Percentiles rank a stretch among this genome's conserved stretches.
Conservation (phyloP, 2,113 vertebrate species). For the Dipodomys ordii region DNA sequence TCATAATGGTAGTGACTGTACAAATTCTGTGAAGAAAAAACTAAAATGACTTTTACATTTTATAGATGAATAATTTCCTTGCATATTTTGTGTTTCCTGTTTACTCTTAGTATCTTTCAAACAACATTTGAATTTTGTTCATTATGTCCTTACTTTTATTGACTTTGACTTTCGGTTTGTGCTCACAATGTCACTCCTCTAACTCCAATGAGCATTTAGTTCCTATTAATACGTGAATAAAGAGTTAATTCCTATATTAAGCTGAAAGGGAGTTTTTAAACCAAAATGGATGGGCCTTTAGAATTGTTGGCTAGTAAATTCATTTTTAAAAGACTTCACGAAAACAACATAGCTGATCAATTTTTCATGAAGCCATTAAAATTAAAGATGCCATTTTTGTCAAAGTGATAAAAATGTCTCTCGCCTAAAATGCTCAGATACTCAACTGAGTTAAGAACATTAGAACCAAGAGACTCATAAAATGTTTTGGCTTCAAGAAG, state of each 20-base stretch:
- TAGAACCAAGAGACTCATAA: constrained; percentile 72
- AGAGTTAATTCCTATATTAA: constrained; percentile 11
- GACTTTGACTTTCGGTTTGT: neutral
- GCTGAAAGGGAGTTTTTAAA: constrained; percentile 26
- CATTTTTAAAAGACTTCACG: constrained; percentile 61
- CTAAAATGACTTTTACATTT: no score
- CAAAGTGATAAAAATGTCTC: constrained; percentile 74
- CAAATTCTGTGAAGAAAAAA: no score
- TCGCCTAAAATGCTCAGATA: constrained; percentile 70
- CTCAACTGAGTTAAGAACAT: constrained; percentile 73
- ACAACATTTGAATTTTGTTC: neutral
- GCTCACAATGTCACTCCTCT: neutral
- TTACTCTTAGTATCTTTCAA: neutral
- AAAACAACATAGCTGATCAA: constrained; percentile 70
- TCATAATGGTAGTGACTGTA: no score
- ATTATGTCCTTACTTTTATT: neutral
- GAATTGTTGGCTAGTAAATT: constrained; percentile 27
- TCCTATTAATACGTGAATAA: neutral
- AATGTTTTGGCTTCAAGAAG: constrained; percentile 63
- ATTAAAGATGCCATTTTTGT: constrained; percentile 75
- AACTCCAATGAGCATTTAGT: neutral
- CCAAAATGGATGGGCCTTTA: neutral
- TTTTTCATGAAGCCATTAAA: constrained; percentile 76
- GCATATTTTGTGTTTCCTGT: neutral
- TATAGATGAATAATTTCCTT: neutral